These are phyloP conservation scores for Hapalemur alaotrensis DNA, from an alignment of 2,797 vertebrate species.

Conservation along the genomic window DNA sequence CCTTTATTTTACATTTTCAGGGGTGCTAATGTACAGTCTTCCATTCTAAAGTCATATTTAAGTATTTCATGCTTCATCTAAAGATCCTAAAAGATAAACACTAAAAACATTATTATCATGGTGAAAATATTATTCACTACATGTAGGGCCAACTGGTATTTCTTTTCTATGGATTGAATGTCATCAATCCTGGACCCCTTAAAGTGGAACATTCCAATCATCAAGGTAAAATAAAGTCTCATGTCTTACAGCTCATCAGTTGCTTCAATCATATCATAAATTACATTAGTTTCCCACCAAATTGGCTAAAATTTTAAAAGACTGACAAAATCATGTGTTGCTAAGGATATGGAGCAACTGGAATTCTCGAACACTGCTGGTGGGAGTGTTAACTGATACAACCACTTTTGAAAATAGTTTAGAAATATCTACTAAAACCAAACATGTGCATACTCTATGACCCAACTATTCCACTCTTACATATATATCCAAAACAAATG, in stretches of 20 bases:
- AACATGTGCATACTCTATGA: neutral
- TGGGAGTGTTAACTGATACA: neutral
- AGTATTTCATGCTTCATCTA: neutral
- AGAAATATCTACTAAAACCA: neutral
- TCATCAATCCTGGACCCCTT: neutral
- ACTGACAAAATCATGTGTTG: neutral
- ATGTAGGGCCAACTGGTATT: neutral
- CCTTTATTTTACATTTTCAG: neutral
- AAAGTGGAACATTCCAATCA: neutral
- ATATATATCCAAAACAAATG: neutral
- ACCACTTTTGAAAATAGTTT: neutral
- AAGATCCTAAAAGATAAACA: neutral
- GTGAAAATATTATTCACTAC: neutral
- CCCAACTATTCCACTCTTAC: neutral
- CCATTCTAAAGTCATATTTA: neutral
- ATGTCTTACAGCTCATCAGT: neutral
- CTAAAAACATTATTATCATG: neutral
- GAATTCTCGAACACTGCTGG: neutral
- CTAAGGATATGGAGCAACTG: neutral
- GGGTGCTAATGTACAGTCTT: neutral
- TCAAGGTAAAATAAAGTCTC: neutral
- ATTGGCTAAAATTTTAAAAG: neutral
- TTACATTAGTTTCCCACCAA: neutral
- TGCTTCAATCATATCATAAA: neutral
- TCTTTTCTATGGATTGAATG: neutral